Evolutionary conservation across 2,888 invertebrate genomes (phyloP).

Genomic region (Spilosoma lubricipeda): DNA sequence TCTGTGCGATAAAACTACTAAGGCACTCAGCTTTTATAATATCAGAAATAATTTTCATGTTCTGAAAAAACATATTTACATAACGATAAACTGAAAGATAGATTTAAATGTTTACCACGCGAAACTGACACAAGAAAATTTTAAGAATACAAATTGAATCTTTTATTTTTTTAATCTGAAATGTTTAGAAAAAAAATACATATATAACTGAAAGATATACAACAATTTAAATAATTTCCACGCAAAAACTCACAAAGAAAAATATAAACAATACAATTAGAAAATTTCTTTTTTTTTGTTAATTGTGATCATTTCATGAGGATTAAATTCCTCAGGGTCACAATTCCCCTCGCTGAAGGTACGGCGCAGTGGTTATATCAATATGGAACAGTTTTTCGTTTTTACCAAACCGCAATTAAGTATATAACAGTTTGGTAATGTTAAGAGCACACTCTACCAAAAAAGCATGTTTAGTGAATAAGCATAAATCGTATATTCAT

Average conservation of each 20-base stretch:
- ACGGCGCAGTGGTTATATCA: not conserved
- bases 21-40: not conserved
- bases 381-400: not conserved
- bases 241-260: not conserved
- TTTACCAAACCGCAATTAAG: not conserved
- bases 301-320: not conserved
- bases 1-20: constrained; percentile 7
- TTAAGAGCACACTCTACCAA: not conserved
- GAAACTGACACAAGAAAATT: not conserved
- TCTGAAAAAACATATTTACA: not conserved
- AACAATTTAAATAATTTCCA: not conserved
- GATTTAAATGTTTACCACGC: not conserved
- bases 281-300: not conserved
- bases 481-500: not conserved
- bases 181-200: not conserved
- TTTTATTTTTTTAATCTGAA: too few relatives aligned
- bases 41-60: constrained; percentile 2
- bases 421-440: not conserved
- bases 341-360: not conserved
- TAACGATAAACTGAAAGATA: not conserved
- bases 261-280: not conserved
- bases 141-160: not conserved
- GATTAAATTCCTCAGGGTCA: not conserved
- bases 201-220: not conserved
- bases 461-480: not conserved